Conservation (phyloP, 2,113 vertebrate species). For the Eulemur rufifrons region DNA sequence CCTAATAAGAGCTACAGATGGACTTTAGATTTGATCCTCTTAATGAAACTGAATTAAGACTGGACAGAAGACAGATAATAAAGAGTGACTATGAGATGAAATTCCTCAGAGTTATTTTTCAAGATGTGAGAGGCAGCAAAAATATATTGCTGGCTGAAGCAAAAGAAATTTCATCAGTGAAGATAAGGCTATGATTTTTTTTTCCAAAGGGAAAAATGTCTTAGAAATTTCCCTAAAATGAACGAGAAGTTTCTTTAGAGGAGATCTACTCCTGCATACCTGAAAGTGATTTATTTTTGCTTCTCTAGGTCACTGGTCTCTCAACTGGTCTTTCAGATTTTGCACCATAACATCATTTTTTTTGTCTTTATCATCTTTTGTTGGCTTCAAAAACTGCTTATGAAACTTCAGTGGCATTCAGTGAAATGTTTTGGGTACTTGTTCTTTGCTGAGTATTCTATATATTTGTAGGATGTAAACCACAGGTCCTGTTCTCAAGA, state of each 20-base stretch:
- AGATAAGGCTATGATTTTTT: conserved; percentile 56
- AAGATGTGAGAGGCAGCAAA: conserved; percentile 64
- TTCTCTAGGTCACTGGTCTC: neutral
- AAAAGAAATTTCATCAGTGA: conserved; percentile 75
- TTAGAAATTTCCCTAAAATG: conserved; percentile 36
- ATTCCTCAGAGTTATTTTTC: conserved; percentile 74
- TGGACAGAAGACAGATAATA: conserved; percentile 61
- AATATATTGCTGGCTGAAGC: conserved; percentile 72
- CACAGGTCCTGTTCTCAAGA: neutral
- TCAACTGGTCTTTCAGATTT: neutral
- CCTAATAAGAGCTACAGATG: conserved; percentile 70
- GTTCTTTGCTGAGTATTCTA: neutral
- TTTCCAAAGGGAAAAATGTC: neutral
- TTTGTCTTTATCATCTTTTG: neutral
- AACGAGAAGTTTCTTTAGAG: conserved; percentile 27
- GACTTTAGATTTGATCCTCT: conserved; percentile 71
- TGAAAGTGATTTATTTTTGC: neutral
- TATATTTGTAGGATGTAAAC: neutral
- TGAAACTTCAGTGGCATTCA: neutral
- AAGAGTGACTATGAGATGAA: conserved; percentile 72
- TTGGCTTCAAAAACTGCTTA: conserved; percentile 2
- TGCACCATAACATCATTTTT: neutral
- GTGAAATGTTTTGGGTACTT: neutral
- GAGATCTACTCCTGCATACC: neutral
- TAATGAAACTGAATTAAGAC: conserved; percentile 75